Conservation (phyloP, 2,113 vertebrate species). For the Rafetus swinhoei region DNA sequence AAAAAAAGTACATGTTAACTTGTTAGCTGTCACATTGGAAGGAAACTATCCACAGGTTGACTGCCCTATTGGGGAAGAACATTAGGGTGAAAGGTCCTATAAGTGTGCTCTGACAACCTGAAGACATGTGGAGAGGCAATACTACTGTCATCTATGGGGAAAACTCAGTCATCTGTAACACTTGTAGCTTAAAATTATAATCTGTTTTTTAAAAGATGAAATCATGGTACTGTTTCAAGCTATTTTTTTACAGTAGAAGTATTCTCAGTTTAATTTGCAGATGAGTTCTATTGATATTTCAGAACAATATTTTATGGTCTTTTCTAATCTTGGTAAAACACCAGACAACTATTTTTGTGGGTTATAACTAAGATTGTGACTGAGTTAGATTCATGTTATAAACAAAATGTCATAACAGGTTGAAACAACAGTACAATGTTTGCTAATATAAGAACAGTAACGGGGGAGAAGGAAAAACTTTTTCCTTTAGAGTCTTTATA, state of each 20-base stretch:
- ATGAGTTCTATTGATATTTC: not conserved
- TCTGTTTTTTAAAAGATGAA: not conserved
- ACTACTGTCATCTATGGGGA: constrained; percentile 12
- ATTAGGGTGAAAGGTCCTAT: not conserved
- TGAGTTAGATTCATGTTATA: not conserved
- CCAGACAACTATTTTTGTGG: not conserved
- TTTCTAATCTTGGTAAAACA: too few relatives aligned
- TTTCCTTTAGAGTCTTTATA: not conserved
- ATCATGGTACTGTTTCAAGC: not conserved
- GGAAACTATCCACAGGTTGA: constrained; percentile 26
- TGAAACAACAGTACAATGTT: not conserved
- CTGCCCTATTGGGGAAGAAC: constrained; percentile 20
- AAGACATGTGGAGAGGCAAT: constrained; percentile 72
- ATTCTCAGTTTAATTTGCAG: not conserved
- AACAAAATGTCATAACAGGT: not conserved
- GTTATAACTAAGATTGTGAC: not conserved
- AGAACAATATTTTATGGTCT: not conserved
- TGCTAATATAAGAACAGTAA: not conserved
- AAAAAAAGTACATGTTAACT: not conserved
- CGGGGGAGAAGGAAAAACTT: not conserved
- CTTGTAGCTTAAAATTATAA: not conserved
- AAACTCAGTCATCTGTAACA: not conserved
- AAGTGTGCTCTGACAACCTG: constrained; percentile 75
- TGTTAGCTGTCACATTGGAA: not conserved
- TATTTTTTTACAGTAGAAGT: not conserved